Conservation (phyloP, 2,888 invertebrate species). For the Diploptera punctata region DNA sequence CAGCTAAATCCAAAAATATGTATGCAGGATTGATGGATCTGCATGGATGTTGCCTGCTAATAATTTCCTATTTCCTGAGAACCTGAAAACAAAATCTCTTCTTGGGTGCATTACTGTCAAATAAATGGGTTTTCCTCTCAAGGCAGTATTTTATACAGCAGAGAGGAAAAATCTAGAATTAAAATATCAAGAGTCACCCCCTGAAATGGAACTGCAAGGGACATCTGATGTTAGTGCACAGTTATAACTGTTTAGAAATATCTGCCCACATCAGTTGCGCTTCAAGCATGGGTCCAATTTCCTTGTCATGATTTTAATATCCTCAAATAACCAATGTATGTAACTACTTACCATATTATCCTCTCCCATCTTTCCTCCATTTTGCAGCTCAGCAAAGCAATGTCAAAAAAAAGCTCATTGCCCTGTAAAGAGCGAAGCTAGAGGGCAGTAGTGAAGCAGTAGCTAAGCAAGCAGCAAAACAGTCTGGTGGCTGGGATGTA, state of each 20-base stretch:
- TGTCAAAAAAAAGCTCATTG: conserved; percentile 46
- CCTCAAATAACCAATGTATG: too few relatives aligned
- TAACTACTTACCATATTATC: conserved; percentile 3
- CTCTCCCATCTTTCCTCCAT: not conserved
- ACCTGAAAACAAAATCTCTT: not conserved
- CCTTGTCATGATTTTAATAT: not conserved
- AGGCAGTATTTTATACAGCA: conserved; percentile 11
- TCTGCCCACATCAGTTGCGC: conserved; percentile 12
- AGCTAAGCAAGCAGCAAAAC: conserved; percentile 28
- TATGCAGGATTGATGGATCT: conserved; percentile 15
- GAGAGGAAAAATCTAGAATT: not conserved
- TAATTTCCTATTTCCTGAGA: not conserved
- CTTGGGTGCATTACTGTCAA: conserved; percentile 21
- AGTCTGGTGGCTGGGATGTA: conserved; percentile 37
- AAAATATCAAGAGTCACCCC: not conserved
- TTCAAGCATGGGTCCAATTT: not conserved
- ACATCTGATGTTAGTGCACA: conserved; percentile 5
- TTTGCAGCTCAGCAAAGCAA: conserved; percentile 48
- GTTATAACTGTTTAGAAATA: conserved; percentile 11
- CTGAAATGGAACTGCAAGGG: not conserved
- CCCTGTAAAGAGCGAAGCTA: conserved; percentile 17
- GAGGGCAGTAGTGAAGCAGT: conserved; percentile 22
- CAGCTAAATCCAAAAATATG: too few relatives aligned
- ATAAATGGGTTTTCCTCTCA: not conserved
- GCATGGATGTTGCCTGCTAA: conserved; percentile 26